Percentiles rank a stretch among this genome's conserved stretches.
These are phyloP conservation scores for Drosophila kanekoi DNA, from an alignment of 2,888 invertebrate genomes.

Conservation along the genomic window DNA sequence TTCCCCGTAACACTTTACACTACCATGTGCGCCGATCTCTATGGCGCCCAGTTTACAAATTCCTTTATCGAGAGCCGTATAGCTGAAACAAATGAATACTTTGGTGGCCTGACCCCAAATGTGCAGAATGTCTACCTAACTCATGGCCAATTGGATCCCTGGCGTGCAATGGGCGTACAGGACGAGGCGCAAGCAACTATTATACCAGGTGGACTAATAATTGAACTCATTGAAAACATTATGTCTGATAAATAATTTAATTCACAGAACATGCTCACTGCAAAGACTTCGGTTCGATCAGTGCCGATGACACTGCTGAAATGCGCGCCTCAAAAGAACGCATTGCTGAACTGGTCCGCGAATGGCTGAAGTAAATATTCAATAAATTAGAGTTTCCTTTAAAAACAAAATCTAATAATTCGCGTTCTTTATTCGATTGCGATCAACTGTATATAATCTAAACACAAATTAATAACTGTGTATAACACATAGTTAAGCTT, in stretches of 20 bases:
- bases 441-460: too few species aligned
- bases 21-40: conserved; percentile 79
- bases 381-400: too few species aligned
- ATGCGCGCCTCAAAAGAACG: conserved; percentile 81
- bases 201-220: conserved; percentile 70
- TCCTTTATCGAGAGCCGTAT: conserved; percentile 67
- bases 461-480: background rate
- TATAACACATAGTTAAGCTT: background rate
- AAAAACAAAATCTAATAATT: too few species aligned
- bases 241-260: background rate
- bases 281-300: conserved; percentile 82
- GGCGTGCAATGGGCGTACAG: conserved; percentile 86
- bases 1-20: conserved; percentile 79
- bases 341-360: conserved; percentile 77
- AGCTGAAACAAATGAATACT: conserved; percentile 85
- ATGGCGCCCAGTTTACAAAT: conserved; percentile 70
- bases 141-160: conserved; percentile 87
- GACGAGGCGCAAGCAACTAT: conserved; percentile 76
- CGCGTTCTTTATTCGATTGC: too few species aligned
- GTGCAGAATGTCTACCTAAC: conserved; percentile 86
- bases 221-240: background rate
- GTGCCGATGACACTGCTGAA: conserved; percentile 67
- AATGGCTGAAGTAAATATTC: conserved; percentile 70
- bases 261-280: conserved; percentile 81
- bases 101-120: conserved; percentile 85